Evolutionary conservation across 1,140 invertebrate species (phyloP).

Genomic region (Limonius californicus): DNA sequence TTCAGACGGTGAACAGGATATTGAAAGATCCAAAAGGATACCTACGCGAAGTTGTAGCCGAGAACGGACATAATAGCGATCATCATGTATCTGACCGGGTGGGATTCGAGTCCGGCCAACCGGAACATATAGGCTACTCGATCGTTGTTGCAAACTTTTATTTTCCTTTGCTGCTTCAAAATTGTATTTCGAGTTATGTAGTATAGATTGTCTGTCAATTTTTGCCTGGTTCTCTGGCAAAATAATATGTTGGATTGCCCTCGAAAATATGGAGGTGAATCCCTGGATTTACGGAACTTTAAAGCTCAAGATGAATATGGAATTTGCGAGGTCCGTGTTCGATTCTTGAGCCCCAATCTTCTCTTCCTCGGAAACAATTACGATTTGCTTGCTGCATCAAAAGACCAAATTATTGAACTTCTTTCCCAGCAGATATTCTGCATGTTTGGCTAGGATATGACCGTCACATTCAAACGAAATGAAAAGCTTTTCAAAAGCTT

Average conservation of each 20-base stretch:
- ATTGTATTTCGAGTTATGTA: conserved; percentile 28
- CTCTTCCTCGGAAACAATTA: conserved; percentile 10
- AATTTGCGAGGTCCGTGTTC: conserved; percentile 2
- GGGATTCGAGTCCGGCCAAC: conserved; percentile 22
- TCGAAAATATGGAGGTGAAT: conserved; percentile 8
- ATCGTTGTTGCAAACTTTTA: conserved; percentile 25
- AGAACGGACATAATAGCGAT: conserved; percentile 23
- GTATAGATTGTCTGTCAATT: conserved; percentile 28
- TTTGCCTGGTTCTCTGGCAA: conserved; percentile 17
- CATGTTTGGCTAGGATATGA: too few species aligned
- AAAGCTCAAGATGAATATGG: conserved; percentile 11
- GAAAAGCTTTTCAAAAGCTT: too few species aligned
- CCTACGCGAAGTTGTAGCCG: not conserved
- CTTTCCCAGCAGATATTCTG: not conserved
- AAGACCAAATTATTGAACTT: not conserved
- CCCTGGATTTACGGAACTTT: conserved; percentile 11
- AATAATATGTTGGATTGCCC: conserved; percentile 5
- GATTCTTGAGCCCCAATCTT: conserved; percentile 1
- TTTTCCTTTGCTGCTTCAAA: conserved; percentile 24
- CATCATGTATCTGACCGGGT: conserved; percentile 25
- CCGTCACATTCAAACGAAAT: too few species aligned
- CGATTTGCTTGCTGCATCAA: conserved; percentile 6
- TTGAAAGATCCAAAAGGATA: conserved; percentile 1
- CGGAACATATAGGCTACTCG: conserved; percentile 25
- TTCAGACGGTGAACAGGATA: not conserved